Evolutionary conservation across 2,797 vertebrate species (phyloP).

Genomic region (Columba guinea): DNA sequence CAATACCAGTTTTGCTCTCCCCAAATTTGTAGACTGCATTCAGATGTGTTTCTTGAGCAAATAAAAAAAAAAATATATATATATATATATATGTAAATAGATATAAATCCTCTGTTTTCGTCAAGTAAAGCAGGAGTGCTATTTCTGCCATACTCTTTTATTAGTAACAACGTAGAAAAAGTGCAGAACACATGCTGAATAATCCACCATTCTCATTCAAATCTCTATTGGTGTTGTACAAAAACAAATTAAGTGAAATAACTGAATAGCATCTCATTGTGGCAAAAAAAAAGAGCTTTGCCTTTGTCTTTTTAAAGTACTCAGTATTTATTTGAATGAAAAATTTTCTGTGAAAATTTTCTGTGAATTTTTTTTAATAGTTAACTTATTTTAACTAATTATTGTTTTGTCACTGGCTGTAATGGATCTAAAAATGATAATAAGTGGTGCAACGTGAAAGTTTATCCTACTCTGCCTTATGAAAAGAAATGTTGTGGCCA

Average conservation of each 20-base stretch:
- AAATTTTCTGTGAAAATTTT: background rate
- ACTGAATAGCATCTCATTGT: slow-evolving; percentile 18
- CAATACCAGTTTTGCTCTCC: background rate
- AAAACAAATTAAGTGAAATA: background rate
- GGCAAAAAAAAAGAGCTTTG: background rate
- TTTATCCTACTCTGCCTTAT: background rate
- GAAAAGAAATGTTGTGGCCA: background rate
- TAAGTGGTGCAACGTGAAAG: background rate
- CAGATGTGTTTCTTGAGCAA: background rate
- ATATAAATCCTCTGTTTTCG: background rate
- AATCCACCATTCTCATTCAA: background rate
- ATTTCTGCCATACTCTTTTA: background rate
- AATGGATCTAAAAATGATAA: background rate
- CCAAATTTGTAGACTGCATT: background rate
- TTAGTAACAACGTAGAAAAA: background rate
- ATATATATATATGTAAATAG: too few relatives aligned
- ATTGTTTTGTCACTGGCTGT: background rate
- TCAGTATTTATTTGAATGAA: background rate
- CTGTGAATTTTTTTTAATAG: background rate
- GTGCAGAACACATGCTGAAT: background rate
- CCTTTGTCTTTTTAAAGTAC: background rate
- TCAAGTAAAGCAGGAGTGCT: background rate
- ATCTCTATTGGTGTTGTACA: background rate
- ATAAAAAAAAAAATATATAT: background rate
- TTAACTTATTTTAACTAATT: background rate